Conservation (phyloP, 2,888 invertebrate genomes). For the Tromatobia lineatoria region DNA sequence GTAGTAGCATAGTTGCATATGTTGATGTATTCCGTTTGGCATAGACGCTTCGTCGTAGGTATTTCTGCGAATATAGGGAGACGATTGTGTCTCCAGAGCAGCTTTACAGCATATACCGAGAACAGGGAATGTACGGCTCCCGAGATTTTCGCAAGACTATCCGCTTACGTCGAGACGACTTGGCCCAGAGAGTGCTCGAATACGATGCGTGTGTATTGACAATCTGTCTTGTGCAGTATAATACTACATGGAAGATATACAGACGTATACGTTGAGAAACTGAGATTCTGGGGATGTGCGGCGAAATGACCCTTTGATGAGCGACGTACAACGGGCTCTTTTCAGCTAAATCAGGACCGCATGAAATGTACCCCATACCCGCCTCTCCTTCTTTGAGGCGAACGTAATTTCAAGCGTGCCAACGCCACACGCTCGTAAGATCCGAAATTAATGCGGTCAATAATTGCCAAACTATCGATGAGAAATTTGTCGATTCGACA, state of each 20-base stretch:
- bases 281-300: conserved; percentile 14
- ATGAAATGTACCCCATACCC: conserved; percentile 52
- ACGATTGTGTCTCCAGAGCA: not conserved
- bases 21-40: not conserved
- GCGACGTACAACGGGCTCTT: conserved; percentile 51
- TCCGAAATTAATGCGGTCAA: conserved; percentile 2
- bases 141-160: conserved; percentile 36
- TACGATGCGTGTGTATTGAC: not conserved
- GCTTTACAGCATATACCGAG: conserved; percentile 1
- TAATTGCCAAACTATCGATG: conserved; percentile 47
- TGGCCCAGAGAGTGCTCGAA: not conserved
- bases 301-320: conserved; percentile 61
- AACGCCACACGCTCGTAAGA: not conserved
- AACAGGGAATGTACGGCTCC: conserved; percentile 5
- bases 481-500: conserved; percentile 30
- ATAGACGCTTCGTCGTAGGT: not conserved
- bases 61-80: conserved; percentile 6
- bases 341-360: conserved; percentile 59
- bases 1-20: not conserved
- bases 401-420: conserved; percentile 43
- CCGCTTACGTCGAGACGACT: conserved; percentile 27
- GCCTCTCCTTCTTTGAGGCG: conserved; percentile 7
- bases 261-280: not conserved
- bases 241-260: not conserved
- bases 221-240: not conserved